These are phyloP conservation scores for Coptodon bakossiorum DNA, from an alignment of 2,113 vertebrate species.

Conservation along the genomic window DNA sequence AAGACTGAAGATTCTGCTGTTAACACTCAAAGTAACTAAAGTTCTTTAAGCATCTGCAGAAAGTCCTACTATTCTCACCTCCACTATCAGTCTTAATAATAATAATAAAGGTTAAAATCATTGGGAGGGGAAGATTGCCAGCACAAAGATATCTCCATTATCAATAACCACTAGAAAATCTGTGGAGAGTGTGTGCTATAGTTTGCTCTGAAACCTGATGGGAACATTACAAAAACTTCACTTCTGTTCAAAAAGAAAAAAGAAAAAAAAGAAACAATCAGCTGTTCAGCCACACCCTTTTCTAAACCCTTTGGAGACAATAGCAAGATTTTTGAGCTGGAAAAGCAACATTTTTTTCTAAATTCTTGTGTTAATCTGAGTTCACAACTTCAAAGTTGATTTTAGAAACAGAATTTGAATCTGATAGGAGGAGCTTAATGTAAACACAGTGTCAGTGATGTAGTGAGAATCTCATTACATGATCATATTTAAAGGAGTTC, in stretches of 20 bases:
- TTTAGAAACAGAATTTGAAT: too few species aligned
- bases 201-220: not conserved
- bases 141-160: not conserved
- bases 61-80: not conserved
- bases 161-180: fast-evolving
- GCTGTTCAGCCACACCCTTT: too few species aligned
- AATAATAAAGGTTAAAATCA: not conserved
- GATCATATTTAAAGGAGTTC: too few species aligned
- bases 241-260: not conserved
- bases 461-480: too few species aligned
- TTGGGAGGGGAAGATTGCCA: not conserved
- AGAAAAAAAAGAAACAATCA: too few species aligned
- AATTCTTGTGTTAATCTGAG: too few species aligned
- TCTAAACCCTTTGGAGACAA: too few species aligned
- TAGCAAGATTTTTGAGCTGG: too few species aligned
- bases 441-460: too few species aligned
- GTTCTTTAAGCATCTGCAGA: not conserved
- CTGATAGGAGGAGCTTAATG: too few species aligned
- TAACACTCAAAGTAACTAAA: not conserved
- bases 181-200: not conserved
- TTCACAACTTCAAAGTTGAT: too few species aligned
- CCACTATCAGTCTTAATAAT: fast-evolving
- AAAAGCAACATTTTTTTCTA: too few species aligned
- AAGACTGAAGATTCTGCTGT: not conserved
- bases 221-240: not conserved